Base-by-base conservation (phyloP, 23 tunicate genomes). In the Aplidium turbinatum region DNA sequence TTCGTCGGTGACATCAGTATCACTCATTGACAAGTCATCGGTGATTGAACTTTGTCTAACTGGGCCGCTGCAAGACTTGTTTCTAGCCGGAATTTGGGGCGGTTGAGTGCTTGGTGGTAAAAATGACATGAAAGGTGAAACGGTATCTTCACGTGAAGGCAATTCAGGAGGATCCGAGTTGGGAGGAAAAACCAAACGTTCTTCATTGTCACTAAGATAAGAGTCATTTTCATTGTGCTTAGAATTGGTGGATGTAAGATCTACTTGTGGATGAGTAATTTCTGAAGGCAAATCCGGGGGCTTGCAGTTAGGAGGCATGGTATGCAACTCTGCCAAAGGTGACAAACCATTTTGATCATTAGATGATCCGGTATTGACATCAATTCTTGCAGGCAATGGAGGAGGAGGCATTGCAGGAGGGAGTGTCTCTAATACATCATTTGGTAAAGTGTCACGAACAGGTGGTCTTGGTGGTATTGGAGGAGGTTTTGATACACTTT, bases 401-500 rank as follows among this genome's bases (percentile, higher is more conserved):
- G 91, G 91, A n/a, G 91, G 91, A 22, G 78, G 83, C 6, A 65
- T 33, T 32, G 64, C 23, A 2, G 78, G 83, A 1, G 64, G 82
- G 21, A 61, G 42, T 22, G 63, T 3, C 2, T 1, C 40, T 35
- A 35, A 55, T 18, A 40, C 76, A 33, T 64, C 76, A 27, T 24
- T n/a, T 2, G 51, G 9, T 34, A 27, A 0, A 35, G 47, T 4
- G 23, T 0, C 28, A 4, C 51, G 58, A 31, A 22, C 52, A 11
- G 73, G 71, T 6, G 33, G 76, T 69, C 73, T 51, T 3, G 78
- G 78, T 13, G 83, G 82, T 21, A 56, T 39, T 1, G 82, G 91
- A 27, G 78, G 78, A 29, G 68, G 65, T 38, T 28, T 40, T 0
- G 60, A 54, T 21, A n/a, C n/a, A n/a, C n/a, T n/a, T n/a, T n/a